These are phyloP conservation scores for Cirrhinus molitorella DNA, from an alignment of 2,797 vertebrate species.

Conservation along the genomic window DNA sequence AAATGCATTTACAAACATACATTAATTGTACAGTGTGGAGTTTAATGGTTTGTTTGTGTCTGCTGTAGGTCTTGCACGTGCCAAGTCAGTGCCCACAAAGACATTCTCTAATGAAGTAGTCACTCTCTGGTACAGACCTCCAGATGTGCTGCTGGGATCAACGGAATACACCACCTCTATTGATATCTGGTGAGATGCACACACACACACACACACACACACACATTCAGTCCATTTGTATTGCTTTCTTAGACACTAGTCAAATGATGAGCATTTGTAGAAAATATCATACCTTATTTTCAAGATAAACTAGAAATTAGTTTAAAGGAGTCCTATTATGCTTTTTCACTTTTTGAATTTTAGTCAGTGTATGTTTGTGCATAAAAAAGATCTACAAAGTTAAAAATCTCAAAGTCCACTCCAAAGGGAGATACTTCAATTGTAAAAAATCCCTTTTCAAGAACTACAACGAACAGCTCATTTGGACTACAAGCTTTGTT, in stretches of 20 bases:
- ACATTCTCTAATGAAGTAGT: conserved; percentile 60
- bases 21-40: neutral
- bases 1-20: neutral
- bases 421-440: too few species aligned
- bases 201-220: conserved; percentile 19
- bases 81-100: conserved; percentile 70
- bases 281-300: too few species aligned
- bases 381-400: too few species aligned
- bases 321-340: too few species aligned
- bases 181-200: conserved; percentile 82
- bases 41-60: neutral
- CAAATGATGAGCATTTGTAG: neutral
- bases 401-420: too few species aligned
- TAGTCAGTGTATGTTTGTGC: too few species aligned
- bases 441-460: too few species aligned
- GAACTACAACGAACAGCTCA: too few species aligned
- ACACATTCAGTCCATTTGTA: neutral
- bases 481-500: too few species aligned
- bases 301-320: too few species aligned
- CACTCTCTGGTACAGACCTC: conserved; percentile 83
- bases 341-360: too few species aligned
- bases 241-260: neutral
- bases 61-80: conserved; percentile 79
- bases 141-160: conserved; percentile 83
- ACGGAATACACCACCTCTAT: conserved; percentile 85